Evolutionary conservation across 2,113 vertebrate genomes (phyloP).

Genomic region (Ivindomyrus marchei): DNA sequence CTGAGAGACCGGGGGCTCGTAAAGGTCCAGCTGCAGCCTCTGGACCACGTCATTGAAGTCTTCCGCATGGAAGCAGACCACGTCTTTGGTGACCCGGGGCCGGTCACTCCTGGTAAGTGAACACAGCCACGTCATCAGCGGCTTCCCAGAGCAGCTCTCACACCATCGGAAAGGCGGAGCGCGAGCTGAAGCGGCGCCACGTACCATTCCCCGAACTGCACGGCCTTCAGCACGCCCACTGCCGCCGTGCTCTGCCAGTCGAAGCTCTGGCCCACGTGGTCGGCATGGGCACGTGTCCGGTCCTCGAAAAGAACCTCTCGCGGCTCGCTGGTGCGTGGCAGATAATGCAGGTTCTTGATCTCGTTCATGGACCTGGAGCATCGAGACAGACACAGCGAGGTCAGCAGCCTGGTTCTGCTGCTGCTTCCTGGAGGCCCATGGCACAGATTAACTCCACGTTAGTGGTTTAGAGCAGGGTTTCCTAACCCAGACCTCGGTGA

Average conservation of each 20-base stretch:
- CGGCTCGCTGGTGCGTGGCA: slow-evolving; percentile 89
- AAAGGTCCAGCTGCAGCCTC: slow-evolving; percentile 89
- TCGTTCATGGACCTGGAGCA: slow-evolving; percentile 86
- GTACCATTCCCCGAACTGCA: slow-evolving; percentile 92
- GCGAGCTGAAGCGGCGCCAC: background rate
- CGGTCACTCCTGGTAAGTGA: slow-evolving; percentile 67
- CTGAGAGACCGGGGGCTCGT: slow-evolving; percentile 96
- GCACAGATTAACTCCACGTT: background rate
- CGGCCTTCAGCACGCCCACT: slow-evolving; percentile 92
- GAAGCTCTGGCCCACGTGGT: slow-evolving; percentile 94
- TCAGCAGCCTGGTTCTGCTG: background rate
- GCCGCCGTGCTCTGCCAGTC: slow-evolving; percentile 98
- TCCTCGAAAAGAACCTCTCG: slow-evolving; percentile 96
- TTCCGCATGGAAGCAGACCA: slow-evolving; percentile 93
- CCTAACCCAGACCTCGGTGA: background rate
- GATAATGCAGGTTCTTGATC: slow-evolving; percentile 95
- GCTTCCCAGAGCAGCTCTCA: background rate
- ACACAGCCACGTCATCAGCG: background rate
- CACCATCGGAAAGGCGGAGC: background rate
- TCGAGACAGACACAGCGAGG: background rate
- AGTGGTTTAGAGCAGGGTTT: background rate
- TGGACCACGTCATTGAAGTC: slow-evolving; percentile 96
- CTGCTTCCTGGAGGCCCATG: background rate
- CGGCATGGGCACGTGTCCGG: slow-evolving; percentile 87
- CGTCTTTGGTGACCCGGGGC: slow-evolving; percentile 96